Evolutionary conservation across 1,140 invertebrate genomes (phyloP).

Genomic region (Agraylea sexmaculata): DNA sequence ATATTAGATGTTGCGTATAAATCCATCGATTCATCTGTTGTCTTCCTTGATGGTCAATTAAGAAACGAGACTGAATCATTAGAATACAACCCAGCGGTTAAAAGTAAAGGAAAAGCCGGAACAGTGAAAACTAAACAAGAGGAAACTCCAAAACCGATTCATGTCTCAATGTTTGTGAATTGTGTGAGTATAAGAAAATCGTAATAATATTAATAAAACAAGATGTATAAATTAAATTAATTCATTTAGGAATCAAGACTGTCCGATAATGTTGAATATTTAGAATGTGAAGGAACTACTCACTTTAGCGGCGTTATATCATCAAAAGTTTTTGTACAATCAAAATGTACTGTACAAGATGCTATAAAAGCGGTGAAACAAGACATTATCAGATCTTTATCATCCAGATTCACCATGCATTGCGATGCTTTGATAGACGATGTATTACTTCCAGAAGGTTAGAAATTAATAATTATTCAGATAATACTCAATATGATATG

Average conservation of each 20-base stretch:
- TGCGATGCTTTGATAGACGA: constrained; percentile 77
- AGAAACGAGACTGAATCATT: constrained; percentile 41
- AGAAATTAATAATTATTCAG: no score
- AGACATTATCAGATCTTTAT: constrained; percentile 66
- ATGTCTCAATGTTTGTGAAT: constrained; percentile 47
- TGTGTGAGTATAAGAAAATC: constrained; percentile 43
- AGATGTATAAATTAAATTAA: background rate
- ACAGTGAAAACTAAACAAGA: constrained; percentile 28
- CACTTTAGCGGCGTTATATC: constrained; percentile 50
- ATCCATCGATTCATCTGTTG: constrained; percentile 44
- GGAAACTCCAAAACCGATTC: constrained; percentile 34
- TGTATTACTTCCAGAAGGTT: constrained; percentile 51
- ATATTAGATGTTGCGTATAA: constrained; percentile 44
- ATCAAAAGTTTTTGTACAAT: constrained; percentile 57
- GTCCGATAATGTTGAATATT: constrained; percentile 37
- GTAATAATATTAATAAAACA: constrained; percentile 1
- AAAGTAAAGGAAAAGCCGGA: constrained; percentile 39
- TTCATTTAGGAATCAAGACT: constrained; percentile 32
- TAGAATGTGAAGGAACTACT: constrained; percentile 36
- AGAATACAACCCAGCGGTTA: constrained; percentile 43
- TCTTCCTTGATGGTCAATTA: constrained; percentile 50
- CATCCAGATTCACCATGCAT: constrained; percentile 69
- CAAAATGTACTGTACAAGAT: constrained; percentile 55
- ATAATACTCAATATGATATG: no score
- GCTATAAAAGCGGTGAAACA: constrained; percentile 55